Evolutionary conservation across 2,888 invertebrate genomes (phyloP), one percentile per base, ranked within the genome.

Genomic region (Drosophila monieri): DNA sequence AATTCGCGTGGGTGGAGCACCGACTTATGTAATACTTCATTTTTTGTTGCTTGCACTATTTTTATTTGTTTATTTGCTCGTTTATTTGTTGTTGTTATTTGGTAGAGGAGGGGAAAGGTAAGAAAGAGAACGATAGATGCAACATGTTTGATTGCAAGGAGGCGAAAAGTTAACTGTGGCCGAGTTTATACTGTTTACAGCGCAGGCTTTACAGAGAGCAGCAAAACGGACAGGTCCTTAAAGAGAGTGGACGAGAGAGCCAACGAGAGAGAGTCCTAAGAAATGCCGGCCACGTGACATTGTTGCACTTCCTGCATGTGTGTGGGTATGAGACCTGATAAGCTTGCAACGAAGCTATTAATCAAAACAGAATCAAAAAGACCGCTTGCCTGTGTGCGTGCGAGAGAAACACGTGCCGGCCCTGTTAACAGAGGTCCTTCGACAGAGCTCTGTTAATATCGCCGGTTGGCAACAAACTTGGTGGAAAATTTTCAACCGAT

Each of bases 361-460:
- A 89, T 86, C 89, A 88, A 89, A 88, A 88, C 88, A 88, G 89
- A 88, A 77, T 76, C 83, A 86, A 77, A 88, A 77, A 78, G 61
- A 55, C 18, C 55, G 47, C 51, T 18, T 49, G 41, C 6, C 32
- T 73, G 78, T 83, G 80, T 76, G 83, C 48, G 72, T 80, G 80
- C 74, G 90, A 89, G 89, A 78, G 90, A 88, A 89, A 89, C 89
- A 90, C 90, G 89, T 85, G 87, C 87, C 85, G 72, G 66, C 2
- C 62, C 12, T 8, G 25, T 68, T 83, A 88, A 80, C 80, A 85
- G 78, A 25, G 65, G 54, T 54, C 51, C 43, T 54, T 54, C 66
- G 47, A 25, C 67, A 66, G 57, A 6, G 69, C 71, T 12, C 73
- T 78, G 76, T 59, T 73, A 60, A 32, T 5, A 1, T 15, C 18